These are phyloP conservation scores for Martes flavigula DNA, from an alignment of 2,797 vertebrate genomes.

Conservation along the genomic window DNA sequence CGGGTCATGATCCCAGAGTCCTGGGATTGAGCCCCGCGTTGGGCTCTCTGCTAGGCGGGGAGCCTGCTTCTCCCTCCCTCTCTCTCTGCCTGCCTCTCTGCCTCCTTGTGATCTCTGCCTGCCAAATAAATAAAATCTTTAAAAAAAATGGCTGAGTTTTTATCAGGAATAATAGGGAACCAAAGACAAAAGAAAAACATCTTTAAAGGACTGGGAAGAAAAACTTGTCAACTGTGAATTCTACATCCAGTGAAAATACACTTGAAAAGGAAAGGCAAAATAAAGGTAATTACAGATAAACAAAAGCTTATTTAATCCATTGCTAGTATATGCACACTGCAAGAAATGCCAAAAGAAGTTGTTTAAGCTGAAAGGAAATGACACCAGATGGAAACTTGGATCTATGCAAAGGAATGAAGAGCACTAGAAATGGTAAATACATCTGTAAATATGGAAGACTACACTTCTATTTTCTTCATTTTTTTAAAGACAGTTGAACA, in stretches of 20 bases:
- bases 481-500: background rate
- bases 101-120: too few relatives aligned
- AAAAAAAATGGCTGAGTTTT: background rate
- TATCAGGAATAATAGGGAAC: background rate
- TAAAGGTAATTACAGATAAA: background rate
- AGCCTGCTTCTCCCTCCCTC: too few relatives aligned
- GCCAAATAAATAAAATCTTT: too few relatives aligned
- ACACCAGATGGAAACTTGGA: accelerated
- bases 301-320: background rate
- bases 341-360: background rate
- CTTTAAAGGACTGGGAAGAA: background rate
- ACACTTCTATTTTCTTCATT: too few relatives aligned
- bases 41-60: too few relatives aligned
- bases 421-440: background rate
- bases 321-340: accelerated
- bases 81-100: too few relatives aligned
- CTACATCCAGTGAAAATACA: background rate
- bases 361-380: background rate
- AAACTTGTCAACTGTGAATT: background rate
- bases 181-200: background rate
- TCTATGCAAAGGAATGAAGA: too few relatives aligned
- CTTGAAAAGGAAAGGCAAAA: background rate
- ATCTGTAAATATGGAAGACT: background rate
- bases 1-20: too few relatives aligned
- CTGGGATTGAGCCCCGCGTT: too few relatives aligned